Evolutionary conservation across 1,140 invertebrate genomes (phyloP), one percentile per base, ranked within the genome.

Genomic region (Eciton burchellii): DNA sequence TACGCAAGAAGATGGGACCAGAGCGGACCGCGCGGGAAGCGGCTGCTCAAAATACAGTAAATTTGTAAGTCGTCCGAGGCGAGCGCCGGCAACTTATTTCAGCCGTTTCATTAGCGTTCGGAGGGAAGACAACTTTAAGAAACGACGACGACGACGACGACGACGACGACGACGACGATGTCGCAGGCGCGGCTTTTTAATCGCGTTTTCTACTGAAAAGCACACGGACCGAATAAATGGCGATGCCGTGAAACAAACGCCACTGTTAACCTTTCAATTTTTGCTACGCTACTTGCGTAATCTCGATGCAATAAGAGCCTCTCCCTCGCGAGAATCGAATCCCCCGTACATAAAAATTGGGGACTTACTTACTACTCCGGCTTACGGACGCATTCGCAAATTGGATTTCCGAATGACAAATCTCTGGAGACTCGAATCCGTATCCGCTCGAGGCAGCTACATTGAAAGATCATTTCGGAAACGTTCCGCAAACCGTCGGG

Each of bases 51-150:
- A 79, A 79, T 70, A 79, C 74, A 56, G 74, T 70, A 79, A 79
- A 79, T 79, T 79, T 70, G 74, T 79, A 79, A 79, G 74, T 79
- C 62, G 63, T 79, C 63, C 74, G 74, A 79, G 74, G 63, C 74
- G 24, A 79, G 74, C 74, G 74, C 62, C 49, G 49, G 47, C 49
- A 79, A 79, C 74, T 79, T 79, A 79, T 79, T 79, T 79, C 74
- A 79, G 65, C 52, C 63, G 63, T 79, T 79, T 79, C 63, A 79
- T 79, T 79, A 79, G 63, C 74, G 74, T 79, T 79, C 68, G 70
- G 52, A 79, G 74, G 74, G 49, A 49, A 29, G 63, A 70, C 74
- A 79, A 79, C 63, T 70, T 79, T 79, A 79, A 79, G 74, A 70
- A 79, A 68, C 63, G 74, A 79, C 73, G 74, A 45, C 49, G 62